Conservation (phyloP, 1,140 invertebrate species). For the Pollicipes pollicipes region DNA sequence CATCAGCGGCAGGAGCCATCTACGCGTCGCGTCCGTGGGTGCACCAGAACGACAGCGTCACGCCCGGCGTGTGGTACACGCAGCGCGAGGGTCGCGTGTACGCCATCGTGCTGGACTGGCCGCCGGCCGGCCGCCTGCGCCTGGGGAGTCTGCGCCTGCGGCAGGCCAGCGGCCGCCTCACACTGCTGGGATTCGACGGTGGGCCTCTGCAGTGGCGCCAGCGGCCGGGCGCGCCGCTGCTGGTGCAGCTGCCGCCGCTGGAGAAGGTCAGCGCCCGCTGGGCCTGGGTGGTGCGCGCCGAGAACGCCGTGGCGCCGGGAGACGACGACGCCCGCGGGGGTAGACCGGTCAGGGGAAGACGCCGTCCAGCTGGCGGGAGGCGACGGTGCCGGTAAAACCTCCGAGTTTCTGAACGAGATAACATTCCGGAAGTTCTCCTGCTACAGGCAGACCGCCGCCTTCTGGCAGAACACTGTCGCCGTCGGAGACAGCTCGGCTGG, state of each 20-base stretch:
- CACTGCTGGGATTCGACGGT: background rate
- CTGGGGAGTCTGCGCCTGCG: background rate
- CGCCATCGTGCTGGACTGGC: background rate
- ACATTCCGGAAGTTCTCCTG: too few relatives aligned
- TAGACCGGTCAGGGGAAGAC: too few relatives aligned
- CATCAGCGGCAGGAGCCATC: conserved; percentile 73
- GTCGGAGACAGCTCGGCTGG: too few relatives aligned
- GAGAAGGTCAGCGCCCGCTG: conserved; percentile 8
- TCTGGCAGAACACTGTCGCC: too few relatives aligned
- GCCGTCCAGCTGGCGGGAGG: too few relatives aligned
- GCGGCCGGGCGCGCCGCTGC: background rate
- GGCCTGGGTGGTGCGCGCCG: conserved; percentile 9
- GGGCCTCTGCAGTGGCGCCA: background rate
- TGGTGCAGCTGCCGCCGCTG: conserved; percentile 8
- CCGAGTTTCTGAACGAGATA: too few relatives aligned
- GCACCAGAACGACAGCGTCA: conserved; percentile 64
- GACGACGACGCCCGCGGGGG: background rate
- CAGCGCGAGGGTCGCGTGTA: background rate
- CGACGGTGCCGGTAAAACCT: too few relatives aligned
- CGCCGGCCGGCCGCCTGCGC: background rate
- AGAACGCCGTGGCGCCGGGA: background rate
- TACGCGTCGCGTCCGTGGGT: conserved; percentile 58
- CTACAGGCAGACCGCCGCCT: too few relatives aligned
- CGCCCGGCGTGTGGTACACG: conserved; percentile 31
- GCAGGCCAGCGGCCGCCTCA: background rate